Conservation (phyloP, 2,888 invertebrate genomes). For the Diabrotica balteata region DNA sequence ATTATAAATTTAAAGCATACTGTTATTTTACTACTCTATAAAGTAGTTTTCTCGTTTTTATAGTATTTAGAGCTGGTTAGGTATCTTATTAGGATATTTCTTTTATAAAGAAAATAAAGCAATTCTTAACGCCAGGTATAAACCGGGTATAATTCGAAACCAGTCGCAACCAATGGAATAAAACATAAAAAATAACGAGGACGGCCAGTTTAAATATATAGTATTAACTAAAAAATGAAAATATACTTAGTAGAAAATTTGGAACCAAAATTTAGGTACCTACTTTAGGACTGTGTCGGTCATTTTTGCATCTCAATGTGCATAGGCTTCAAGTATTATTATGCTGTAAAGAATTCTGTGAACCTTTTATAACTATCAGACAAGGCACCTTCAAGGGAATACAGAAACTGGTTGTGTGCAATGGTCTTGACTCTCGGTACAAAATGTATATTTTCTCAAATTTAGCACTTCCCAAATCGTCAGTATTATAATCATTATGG, state of each 20-base stretch:
- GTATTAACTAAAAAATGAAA: conserved; percentile 59
- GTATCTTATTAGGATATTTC: conserved; percentile 3
- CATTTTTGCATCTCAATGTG: conserved; percentile 58
- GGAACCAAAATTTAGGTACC: conserved; percentile 59
- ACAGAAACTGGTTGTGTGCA: conserved; percentile 13
- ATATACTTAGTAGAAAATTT: conserved; percentile 58
- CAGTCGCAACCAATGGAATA: conserved; percentile 46
- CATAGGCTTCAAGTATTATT: conserved; percentile 60
- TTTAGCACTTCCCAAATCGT: neutral
- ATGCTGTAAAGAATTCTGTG: conserved; percentile 57
- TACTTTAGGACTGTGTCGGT: conserved; percentile 52
- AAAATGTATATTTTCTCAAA: neutral
- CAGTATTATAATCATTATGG: too few species aligned
- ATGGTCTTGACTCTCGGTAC: conserved; percentile 10
- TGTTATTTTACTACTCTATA: neutral
- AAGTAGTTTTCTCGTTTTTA: conserved; percentile 5
- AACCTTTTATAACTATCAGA: conserved; percentile 52
- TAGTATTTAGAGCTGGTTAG: conserved; percentile 1
- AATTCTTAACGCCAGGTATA: too few species aligned
- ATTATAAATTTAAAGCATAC: too few species aligned
- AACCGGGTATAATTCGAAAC: conserved; percentile 6
- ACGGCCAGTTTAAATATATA: conserved; percentile 70
- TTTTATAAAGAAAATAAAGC: conserved; percentile 13
- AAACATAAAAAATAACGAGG: conserved; percentile 35
- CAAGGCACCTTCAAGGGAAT: conserved; percentile 39